Conservation (phyloP, 1,140 invertebrate species). For the Whitmania pigra region DNA sequence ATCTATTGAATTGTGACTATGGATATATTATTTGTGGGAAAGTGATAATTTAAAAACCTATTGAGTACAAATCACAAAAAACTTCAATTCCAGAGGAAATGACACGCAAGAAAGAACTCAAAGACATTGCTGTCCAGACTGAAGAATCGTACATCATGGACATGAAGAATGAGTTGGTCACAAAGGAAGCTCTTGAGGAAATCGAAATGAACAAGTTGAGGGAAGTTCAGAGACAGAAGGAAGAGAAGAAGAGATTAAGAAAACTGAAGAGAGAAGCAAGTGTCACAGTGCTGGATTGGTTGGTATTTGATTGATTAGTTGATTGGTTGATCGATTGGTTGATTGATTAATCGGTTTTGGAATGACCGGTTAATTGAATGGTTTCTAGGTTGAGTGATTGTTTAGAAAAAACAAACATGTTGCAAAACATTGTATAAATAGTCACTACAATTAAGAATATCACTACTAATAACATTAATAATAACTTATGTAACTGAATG, state of each 20-base stretch:
- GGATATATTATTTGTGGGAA: too few species aligned
- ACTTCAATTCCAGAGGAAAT: background rate
- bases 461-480: too few species aligned
- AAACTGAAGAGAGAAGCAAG: slow-evolving; percentile 3
- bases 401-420: too few species aligned
- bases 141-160: slow-evolving; percentile 5
- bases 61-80: too few species aligned
- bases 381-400: too few species aligned
- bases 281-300: slow-evolving; percentile 8
- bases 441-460: too few species aligned
- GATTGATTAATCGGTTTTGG: too few species aligned
- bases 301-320: background rate
- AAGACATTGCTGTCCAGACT: background rate
- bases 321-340: too few species aligned
- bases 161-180: background rate
- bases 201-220: background rate
- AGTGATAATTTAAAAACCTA: too few species aligned
- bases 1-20: too few species aligned
- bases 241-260: background rate
- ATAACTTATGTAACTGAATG: background rate
- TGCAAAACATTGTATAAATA: too few species aligned
- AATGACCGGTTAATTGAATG: too few species aligned
- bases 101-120: background rate
- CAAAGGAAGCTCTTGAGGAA: background rate
- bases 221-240: background rate